Evolutionary conservation across 2,797 vertebrate genomes (phyloP).

Genomic region (Propithecus perrieri): DNA sequence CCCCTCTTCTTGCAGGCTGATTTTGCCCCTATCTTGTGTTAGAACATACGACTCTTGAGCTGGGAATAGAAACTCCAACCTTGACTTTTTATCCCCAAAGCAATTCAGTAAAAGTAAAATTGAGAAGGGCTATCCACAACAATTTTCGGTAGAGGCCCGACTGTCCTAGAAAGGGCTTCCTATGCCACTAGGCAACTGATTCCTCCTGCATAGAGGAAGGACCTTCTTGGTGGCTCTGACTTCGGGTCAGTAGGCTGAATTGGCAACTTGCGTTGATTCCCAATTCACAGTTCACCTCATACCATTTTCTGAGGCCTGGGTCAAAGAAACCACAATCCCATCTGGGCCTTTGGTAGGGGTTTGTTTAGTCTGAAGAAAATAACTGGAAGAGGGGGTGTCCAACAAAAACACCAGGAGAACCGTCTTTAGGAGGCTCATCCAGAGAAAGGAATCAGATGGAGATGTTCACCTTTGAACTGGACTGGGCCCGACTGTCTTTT

Average conservation of each 20-base stretch:
- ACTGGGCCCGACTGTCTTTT: conserved; percentile 85
- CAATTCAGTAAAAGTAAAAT: neutral
- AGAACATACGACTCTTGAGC: conserved; percentile 11
- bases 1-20: neutral
- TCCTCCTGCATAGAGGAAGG: conserved; percentile 20
- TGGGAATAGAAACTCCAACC: neutral
- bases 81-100: conserved; percentile 11
- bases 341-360: conserved; percentile 44
- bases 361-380: conserved; percentile 51
- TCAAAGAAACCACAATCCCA: conserved; percentile 71
- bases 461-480: conserved; percentile 67
- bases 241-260: neutral
- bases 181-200: neutral
- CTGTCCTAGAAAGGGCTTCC: neutral
- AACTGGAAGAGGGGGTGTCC: neutral
- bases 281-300: conserved; percentile 52
- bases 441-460: conserved; percentile 69
- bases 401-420: neutral
- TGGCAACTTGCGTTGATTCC: conserved; percentile 77
- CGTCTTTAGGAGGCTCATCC: neutral
- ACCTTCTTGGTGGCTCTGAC: neutral
- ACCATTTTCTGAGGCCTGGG: conserved; percentile 45
- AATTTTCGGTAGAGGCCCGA: neutral
- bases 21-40: neutral
- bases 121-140: neutral